Evolutionary conservation across 2,888 invertebrate genomes (phyloP).

Genomic region (Dynastes hyllus): DNA sequence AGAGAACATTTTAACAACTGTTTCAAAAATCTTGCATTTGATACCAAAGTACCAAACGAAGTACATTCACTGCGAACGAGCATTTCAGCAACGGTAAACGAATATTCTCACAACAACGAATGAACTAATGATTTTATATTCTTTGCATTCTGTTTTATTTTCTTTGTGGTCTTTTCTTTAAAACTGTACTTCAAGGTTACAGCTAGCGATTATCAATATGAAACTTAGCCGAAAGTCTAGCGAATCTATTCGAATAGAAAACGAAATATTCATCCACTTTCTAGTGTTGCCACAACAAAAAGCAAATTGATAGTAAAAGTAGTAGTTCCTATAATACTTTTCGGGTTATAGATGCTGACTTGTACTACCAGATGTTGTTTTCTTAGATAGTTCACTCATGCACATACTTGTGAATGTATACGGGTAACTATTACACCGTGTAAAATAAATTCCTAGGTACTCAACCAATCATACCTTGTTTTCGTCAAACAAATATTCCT

Average conservation of each 20-base stretch:
- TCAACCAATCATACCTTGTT: too few species aligned
- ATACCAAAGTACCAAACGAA: too few species aligned
- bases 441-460: too few species aligned
- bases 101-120: neutral
- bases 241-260: neutral
- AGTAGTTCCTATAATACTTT: neutral
- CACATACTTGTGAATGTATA: too few species aligned
- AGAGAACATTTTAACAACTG: too few species aligned
- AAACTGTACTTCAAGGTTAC: slow-evolving; percentile 26
- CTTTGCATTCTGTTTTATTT: slow-evolving; percentile 10
- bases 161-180: neutral
- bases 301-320: slow-evolving; percentile 36
- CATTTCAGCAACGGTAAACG: neutral
- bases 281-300: slow-evolving; percentile 4
- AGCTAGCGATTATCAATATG: slow-evolving; percentile 5
- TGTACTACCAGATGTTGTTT: neutral
- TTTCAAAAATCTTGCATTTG: too few species aligned
- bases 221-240: neutral
- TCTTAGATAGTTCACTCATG: too few species aligned
- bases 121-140: slow-evolving; percentile 24
- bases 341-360: neutral
- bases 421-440: too few species aligned
- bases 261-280: slow-evolving; percentile 32
- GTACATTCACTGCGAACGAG: neutral
- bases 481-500: too few species aligned